Conservation (phyloP, 2,797 vertebrate species). For the Acrocephalus scirpaceus region DNA sequence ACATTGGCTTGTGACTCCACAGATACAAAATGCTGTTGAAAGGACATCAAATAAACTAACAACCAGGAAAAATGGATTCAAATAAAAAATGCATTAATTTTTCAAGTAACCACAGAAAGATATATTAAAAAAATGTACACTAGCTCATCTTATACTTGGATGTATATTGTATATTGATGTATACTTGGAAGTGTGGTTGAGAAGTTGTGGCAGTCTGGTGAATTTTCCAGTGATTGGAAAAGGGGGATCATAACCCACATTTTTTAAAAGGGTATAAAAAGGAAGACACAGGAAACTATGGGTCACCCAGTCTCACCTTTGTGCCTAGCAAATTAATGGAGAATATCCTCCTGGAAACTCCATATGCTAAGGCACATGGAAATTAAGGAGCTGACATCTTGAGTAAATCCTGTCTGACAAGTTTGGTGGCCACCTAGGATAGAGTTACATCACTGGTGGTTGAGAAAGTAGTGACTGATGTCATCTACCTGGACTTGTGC, state of each 20-base stretch:
- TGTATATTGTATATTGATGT: not conserved
- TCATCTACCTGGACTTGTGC: not conserved
- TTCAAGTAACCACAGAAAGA: not conserved
- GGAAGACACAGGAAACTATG: not conserved
- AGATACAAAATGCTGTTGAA: not conserved
- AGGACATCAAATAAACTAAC: not conserved
- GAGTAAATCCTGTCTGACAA: not conserved
- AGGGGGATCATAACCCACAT: fast-evolving
- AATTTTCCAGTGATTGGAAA: not conserved
- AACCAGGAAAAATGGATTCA: not conserved
- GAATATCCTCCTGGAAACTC: not conserved
- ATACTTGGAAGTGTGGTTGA: not conserved
- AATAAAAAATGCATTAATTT: not conserved
- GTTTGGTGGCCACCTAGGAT: not conserved
- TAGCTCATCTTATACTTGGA: not conserved
- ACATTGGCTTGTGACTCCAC: not conserved
- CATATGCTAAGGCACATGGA: not conserved
- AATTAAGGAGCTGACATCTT: not conserved
- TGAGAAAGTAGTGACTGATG: not conserved
- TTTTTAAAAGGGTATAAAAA: not conserved
- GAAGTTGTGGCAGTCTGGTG: not conserved
- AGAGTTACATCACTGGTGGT: not conserved
- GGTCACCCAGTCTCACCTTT: not conserved
- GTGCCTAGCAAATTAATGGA: not conserved
- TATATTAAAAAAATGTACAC: not conserved